phyloP scores from a whole-genome alignment of 1,140 invertebrate species.

The Dolichoris vasculosae region DNA sequence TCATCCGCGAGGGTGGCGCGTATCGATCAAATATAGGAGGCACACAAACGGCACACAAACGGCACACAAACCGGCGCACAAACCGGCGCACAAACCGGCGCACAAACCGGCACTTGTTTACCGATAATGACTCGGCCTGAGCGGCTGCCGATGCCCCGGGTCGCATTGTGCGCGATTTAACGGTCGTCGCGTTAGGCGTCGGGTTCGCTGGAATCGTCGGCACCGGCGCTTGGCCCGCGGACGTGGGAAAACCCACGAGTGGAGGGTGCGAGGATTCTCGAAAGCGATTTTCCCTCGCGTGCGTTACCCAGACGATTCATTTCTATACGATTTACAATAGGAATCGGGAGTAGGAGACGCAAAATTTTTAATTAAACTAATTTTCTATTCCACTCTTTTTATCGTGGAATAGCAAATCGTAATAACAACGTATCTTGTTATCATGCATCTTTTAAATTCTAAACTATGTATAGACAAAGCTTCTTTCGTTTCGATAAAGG shows the following conservation, averaged over 20 bases:
- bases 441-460: too few species aligned
- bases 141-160: background rate
- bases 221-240: too few species aligned
- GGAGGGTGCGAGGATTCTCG: background rate
- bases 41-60: conserved; percentile 51
- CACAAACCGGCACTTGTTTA: conserved; percentile 62
- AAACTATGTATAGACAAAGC: too few species aligned
- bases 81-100: too few species aligned
- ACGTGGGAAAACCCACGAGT: conserved; percentile 26
- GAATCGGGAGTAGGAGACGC: too few species aligned
- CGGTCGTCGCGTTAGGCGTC: background rate
- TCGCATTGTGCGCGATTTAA: conserved; percentile 11
- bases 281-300: background rate
- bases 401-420: too few species aligned
- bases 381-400: too few species aligned
- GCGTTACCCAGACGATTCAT: background rate
- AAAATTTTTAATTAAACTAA: background rate
- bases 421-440: too few species aligned
- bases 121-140: conserved; percentile 56
- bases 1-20: conserved; percentile 49
- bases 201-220: background rate
- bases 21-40: conserved; percentile 65
- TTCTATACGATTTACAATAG: background rate
- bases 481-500: too few species aligned
- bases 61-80: too few species aligned